Conservation (phyloP, 2,113 vertebrate genomes). For the Trinectes maculatus region DNA sequence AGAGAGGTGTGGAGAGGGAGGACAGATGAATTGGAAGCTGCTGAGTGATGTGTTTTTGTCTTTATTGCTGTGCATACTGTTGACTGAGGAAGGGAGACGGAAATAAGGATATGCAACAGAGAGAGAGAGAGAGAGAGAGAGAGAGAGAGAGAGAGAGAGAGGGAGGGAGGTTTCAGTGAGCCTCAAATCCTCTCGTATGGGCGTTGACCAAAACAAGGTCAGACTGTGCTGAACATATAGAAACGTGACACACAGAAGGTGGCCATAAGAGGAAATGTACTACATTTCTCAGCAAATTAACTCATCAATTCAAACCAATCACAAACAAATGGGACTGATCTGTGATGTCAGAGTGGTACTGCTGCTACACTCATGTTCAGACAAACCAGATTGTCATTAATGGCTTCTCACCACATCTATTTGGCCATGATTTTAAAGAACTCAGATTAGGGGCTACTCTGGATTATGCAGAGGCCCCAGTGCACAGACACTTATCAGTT, state of each 20-base stretch:
- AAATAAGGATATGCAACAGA: constrained; percentile 23
- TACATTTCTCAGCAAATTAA: constrained; percentile 1
- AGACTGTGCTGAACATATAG: constrained; percentile 23
- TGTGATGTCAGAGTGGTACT: constrained; percentile 29
- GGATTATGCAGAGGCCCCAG: constrained; percentile 83
- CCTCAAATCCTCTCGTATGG: constrained; percentile 39
- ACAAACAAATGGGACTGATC: too few species aligned
- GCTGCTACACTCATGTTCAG: constrained; percentile 33
- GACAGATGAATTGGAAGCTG: constrained; percentile 63
- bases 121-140: constrained; percentile 13
- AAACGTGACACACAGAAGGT: constrained; percentile 22
- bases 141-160: background rate
- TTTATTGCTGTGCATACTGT: constrained; percentile 49
- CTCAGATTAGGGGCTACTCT: constrained; percentile 82
- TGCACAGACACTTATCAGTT: constrained; percentile 83
- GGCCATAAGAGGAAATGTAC: constrained; percentile 5
- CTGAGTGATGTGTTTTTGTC: constrained; percentile 62
- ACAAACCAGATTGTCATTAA: constrained; percentile 60
- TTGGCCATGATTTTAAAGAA: constrained; percentile 71
- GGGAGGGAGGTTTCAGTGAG: constrained; percentile 20
- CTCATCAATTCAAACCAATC: constrained; percentile 14
- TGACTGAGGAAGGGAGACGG: constrained; percentile 31
- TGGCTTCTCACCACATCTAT: constrained; percentile 55
- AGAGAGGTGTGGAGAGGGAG: constrained; percentile 42
- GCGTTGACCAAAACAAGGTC: constrained; percentile 32